phyloP scores from a whole-genome alignment of 2,797 vertebrate species.

The Takifugu ocellatus region DNA sequence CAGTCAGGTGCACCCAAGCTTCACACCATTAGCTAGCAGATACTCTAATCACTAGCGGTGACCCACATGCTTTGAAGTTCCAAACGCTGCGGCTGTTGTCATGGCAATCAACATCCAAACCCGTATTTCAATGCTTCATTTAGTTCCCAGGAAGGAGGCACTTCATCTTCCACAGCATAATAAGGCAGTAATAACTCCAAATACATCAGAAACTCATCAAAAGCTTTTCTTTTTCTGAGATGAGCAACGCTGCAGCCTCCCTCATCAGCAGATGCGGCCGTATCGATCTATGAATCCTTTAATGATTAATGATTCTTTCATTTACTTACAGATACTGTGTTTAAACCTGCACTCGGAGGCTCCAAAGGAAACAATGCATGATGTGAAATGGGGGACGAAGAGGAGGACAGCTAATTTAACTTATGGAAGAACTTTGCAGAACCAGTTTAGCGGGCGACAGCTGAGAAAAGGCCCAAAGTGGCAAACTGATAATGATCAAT shows the following conservation, averaged over 20 bases:
- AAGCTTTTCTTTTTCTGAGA: background rate
- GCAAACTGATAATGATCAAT: too few species aligned
- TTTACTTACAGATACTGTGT: background rate
- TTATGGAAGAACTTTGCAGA: background rate
- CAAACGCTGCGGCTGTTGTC: background rate
- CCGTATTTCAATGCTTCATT: background rate
- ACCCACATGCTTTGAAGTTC: background rate
- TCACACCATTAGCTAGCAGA: background rate
- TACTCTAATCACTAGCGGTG: background rate
- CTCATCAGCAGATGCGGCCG: background rate
- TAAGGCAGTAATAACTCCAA: background rate
- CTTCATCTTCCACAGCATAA: background rate
- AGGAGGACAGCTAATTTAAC: background rate
- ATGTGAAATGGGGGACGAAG: background rate
- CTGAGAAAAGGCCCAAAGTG: background rate
- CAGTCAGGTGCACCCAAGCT: too few species aligned
- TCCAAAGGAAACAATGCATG: background rate
- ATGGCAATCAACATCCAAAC: background rate
- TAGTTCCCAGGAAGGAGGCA: background rate
- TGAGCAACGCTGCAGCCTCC: background rate
- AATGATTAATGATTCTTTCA: background rate
- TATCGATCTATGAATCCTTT: background rate
- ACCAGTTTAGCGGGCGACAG: background rate
- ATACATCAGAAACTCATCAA: too few species aligned
- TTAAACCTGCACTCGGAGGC: background rate